These are phyloP conservation scores for Tragelaphus buxtoni DNA, from an alignment of 2,113 vertebrate species.

Conservation along the genomic window DNA sequence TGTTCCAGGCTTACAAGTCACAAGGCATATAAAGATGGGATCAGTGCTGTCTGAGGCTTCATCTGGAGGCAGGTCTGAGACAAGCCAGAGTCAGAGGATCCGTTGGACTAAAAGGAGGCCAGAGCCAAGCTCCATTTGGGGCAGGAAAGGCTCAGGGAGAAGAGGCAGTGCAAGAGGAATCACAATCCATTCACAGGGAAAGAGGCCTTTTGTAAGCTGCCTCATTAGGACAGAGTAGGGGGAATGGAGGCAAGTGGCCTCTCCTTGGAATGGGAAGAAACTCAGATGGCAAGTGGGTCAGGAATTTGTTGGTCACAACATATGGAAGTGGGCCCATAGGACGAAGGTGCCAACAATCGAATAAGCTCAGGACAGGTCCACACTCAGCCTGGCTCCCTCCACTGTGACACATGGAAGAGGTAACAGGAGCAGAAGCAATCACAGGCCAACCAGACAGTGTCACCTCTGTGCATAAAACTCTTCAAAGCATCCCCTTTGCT, in stretches of 20 bases:
- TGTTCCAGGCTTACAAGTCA: neutral
- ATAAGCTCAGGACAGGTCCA: neutral
- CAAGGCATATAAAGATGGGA: neutral
- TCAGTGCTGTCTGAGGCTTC: neutral
- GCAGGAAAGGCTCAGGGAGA: neutral
- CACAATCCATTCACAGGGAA: neutral
- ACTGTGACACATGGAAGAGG: neutral
- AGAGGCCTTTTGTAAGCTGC: neutral
- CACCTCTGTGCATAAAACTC: neutral
- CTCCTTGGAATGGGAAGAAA: neutral
- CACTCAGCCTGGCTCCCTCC: neutral
- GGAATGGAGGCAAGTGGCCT: neutral
- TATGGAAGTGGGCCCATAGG: neutral
- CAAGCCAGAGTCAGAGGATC: neutral
- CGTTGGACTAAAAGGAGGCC: neutral
- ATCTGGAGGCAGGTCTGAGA: neutral
- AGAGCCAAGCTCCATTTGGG: neutral
- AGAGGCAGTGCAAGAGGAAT: neutral
- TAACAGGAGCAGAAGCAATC: neutral
- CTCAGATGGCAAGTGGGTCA: neutral
- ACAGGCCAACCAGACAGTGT: neutral
- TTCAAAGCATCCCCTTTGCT: neutral
- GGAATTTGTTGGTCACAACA: neutral
- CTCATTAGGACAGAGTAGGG: neutral
- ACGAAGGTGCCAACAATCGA: neutral